These are phyloP conservation scores for Cirrhinus mrigala DNA, from an alignment of 2,797 vertebrate species.

Conservation along the genomic window DNA sequence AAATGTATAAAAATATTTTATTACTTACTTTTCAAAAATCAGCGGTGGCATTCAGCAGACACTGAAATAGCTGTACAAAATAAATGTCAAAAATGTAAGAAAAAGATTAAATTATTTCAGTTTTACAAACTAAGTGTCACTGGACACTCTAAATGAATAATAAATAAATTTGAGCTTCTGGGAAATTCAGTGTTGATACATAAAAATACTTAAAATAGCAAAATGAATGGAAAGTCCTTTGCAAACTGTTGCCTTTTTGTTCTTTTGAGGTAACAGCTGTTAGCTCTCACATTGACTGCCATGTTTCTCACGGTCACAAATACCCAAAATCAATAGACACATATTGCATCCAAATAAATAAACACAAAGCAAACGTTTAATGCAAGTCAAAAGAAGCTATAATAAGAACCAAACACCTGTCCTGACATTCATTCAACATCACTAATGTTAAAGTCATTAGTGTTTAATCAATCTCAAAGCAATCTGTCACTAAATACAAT, in stretches of 20 bases:
- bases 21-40: not conserved
- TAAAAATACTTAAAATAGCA: not conserved
- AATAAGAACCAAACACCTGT: not conserved
- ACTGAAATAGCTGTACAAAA: slow-evolving; percentile 17
- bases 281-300: not conserved
- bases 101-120: not conserved
- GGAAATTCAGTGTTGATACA: not conserved
- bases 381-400: too few species aligned
- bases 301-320: not conserved
- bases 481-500: not conserved
- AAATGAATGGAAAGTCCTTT: not conserved
- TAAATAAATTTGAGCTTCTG: not conserved
- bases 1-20: not conserved
- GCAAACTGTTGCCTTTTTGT: not conserved
- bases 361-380: not conserved
- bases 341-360: not conserved
- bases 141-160: not conserved
- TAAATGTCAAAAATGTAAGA: not conserved
- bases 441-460: not conserved
- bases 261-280: slow-evolving; percentile 41
- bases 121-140: not conserved
- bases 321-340: not conserved
- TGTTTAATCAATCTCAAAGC: not conserved
- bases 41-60: slow-evolving; percentile 29
- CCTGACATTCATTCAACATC: not conserved